Base-by-base conservation (phyloP, 1,140 invertebrate species). In the Nomia melanderi region DNA sequence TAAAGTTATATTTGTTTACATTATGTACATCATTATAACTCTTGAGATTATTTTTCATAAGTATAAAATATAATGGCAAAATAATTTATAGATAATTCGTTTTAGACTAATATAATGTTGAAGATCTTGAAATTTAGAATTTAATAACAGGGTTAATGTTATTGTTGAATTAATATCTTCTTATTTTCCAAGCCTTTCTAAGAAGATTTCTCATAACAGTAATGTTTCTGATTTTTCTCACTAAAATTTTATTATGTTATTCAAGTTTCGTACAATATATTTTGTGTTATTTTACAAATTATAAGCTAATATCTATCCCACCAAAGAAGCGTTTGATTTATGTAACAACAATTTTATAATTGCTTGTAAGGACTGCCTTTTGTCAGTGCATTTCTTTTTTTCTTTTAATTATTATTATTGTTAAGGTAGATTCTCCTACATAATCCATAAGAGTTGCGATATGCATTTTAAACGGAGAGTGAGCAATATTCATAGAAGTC, bases 281-380 rank as follows among this genome's bases (percentile, higher is more conserved):
- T 59, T 74, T 36, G 53, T 17, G 31, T 53, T 72, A 74, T 23
- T 20, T n/a, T 69, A 70, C n/a, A 12, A 77, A 44, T 66, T 73
- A 31, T 65, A 53, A 82, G 71, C 60, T 41, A 70, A 20, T 82
- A 72, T 39, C 36, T 59, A 72, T 65, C 31, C 59, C 53, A 72
- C 80, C 80, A 82, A 82, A 82, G 80, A 82, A 36, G 9, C 66
- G 60, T 54, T 62, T 62, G 25, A 65, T 78, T 82, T 67, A 44
- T 44, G 23, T 65, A 53, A 62, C 33, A 63, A 23, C 25, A 29
- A 47, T 11, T 66, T 36, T 54, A 8, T 64, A 56, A 39, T 57
- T 82, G 60, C 5, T 31, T 36, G 20, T 60, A 60, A 36, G 31
- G 36, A 71, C 56, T 70, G 7, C 53, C 64, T 12, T 78, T 36